Evolutionary conservation across 2,797 vertebrate species (phyloP).

Genomic region (Anguilla marmorata): DNA sequence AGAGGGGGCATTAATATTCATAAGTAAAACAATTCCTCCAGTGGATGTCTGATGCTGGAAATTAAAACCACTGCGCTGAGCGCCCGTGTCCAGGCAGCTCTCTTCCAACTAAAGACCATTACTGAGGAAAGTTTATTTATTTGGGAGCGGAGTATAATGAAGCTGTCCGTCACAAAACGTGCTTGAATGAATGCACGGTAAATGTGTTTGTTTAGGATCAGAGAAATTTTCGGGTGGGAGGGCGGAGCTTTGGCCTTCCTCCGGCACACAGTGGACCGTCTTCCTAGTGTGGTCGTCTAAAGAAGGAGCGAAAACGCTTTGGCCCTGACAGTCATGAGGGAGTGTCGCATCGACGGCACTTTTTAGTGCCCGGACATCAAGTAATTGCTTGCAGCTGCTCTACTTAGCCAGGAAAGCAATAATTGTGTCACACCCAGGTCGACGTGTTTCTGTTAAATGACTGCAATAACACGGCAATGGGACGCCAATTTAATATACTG

Average conservation of each 20-base stretch:
- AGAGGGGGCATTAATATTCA: slow-evolving; percentile 85
- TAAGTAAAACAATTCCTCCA: slow-evolving; percentile 86
- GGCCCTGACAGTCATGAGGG: background rate
- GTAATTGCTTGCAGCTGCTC: slow-evolving; percentile 11
- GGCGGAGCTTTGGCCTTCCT: background rate
- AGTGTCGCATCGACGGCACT: background rate
- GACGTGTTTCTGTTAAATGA: background rate
- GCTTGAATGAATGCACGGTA: background rate
- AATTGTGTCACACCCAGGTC: background rate
- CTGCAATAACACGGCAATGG: background rate
- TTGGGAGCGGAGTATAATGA: background rate
- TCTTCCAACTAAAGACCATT: slow-evolving; percentile 32
- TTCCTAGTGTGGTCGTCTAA: background rate
- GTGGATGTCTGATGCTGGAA: slow-evolving; percentile 74
- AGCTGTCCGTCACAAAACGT: background rate
- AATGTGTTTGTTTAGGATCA: background rate
- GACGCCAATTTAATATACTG: slow-evolving; percentile 6
- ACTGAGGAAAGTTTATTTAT: slow-evolving; percentile 16
- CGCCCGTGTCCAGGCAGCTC: slow-evolving; percentile 63
- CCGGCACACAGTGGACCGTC: too few relatives aligned
- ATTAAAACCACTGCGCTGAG: slow-evolving; percentile 80
- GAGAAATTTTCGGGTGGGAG: background rate
- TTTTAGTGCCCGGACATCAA: background rate
- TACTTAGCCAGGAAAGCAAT: background rate
- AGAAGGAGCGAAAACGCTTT: background rate